These are phyloP conservation scores for Tryphoninae sp. DNA, from an alignment of 2,888 invertebrate genomes.

Conservation along the genomic window DNA sequence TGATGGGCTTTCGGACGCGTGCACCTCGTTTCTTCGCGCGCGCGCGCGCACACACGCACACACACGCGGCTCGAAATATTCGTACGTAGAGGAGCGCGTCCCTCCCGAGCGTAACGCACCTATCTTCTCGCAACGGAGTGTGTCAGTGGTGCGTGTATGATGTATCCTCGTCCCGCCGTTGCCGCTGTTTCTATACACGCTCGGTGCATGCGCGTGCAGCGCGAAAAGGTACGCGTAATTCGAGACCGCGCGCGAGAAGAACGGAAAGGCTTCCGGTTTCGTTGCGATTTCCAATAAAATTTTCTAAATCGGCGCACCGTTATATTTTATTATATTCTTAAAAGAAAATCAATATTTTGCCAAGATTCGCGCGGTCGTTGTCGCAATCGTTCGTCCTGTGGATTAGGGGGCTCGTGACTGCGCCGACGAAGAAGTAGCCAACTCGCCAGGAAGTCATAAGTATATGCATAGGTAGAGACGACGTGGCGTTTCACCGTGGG, in stretches of 20 bases:
- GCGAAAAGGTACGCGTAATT: constrained; percentile 22
- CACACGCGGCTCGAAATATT: neutral
- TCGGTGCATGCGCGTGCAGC: neutral
- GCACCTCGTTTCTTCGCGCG: constrained; percentile 56
- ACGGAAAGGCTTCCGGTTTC: constrained; percentile 48
- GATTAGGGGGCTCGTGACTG: constrained; percentile 21
- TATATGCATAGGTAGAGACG: neutral
- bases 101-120: constrained; percentile 55
- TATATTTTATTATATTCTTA: neutral
- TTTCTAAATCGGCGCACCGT: neutral
- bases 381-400: constrained; percentile 18
- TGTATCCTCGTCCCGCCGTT: constrained; percentile 40
- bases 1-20: constrained; percentile 74
- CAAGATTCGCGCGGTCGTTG: neutral
- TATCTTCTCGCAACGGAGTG: constrained; percentile 42
- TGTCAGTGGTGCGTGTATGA: constrained; percentile 62
- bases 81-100: constrained; percentile 13
- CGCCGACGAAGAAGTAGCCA: neutral
- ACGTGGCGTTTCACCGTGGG: constrained; percentile 5
- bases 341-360: constrained; percentile 15
- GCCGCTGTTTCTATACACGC: neutral
- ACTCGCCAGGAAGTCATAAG: constrained; percentile 22
- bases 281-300: constrained; percentile 34
- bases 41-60: neutral
- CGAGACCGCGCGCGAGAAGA: constrained; percentile 37